Conservation (phyloP, 2,888 invertebrate species). For the Cyclophora albipunctata region DNA sequence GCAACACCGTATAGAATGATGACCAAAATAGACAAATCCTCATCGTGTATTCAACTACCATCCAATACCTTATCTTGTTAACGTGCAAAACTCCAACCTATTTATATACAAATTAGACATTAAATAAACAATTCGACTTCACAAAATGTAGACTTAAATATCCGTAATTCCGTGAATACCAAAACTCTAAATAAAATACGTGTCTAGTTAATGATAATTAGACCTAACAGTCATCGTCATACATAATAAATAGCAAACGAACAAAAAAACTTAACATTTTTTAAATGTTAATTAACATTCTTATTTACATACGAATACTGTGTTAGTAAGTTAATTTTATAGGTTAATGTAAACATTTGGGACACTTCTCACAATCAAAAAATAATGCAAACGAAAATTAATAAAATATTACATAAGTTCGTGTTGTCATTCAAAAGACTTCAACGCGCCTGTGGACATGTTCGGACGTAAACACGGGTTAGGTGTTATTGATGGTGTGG, state of each 20-base stretch:
- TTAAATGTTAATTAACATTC: background rate
- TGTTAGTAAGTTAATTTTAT: slow-evolving; percentile 2
- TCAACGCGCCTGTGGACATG: slow-evolving; percentile 35
- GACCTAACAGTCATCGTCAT: background rate
- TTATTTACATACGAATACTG: background rate
- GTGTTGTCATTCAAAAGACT: slow-evolving; percentile 32
- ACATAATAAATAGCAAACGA: background rate
- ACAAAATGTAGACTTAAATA: no score
- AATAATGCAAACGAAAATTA: slow-evolving; percentile 26
- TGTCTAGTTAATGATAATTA: no score
- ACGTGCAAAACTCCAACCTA: slow-evolving; percentile 1
- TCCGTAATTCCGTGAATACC: no score
- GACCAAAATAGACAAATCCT: no score
- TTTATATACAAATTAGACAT: background rate
- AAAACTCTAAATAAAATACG: no score
- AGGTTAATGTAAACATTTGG: slow-evolving; percentile 6
- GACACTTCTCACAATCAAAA: slow-evolving; percentile 5
- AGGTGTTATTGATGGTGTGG: no score
- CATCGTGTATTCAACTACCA: no score
- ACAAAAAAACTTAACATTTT: background rate
- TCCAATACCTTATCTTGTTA: slow-evolving; percentile 2
- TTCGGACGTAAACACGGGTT: slow-evolving; percentile 5
- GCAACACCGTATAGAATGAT: no score
- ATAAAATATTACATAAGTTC: slow-evolving; percentile 14
- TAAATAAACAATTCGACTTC: no score